Conservation (phyloP, 92 coral and sea anemone genomes). For the Epizoanthus ramosus region DNA sequence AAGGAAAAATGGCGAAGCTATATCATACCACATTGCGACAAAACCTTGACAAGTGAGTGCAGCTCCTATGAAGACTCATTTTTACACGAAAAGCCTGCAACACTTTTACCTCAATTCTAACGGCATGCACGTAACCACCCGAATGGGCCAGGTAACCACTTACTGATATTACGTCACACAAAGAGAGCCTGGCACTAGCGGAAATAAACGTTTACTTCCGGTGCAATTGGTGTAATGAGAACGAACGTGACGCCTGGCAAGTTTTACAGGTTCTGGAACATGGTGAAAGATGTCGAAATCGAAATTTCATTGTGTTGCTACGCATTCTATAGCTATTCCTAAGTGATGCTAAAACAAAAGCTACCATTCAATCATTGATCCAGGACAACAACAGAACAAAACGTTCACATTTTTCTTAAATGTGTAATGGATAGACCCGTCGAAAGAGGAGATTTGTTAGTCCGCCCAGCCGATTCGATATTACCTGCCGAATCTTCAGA, state of each 20-base stretch:
- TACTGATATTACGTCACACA: slow-evolving; percentile 55
- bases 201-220: background rate
- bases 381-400: too few relatives aligned
- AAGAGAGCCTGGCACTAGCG: slow-evolving; percentile 59
- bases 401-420: background rate
- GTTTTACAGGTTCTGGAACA: too few relatives aligned
- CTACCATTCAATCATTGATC: too few relatives aligned
- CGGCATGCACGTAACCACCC: background rate
- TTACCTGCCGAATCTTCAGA: background rate
- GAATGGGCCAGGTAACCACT: slow-evolving; percentile 37
- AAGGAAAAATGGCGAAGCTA: background rate
- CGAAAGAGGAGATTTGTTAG: background rate
- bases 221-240: background rate
- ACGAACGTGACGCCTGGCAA: background rate
- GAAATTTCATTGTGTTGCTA: background rate
- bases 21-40: slow-evolving; percentile 63
- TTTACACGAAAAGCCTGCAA: background rate
- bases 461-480: background rate
- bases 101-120: background rate
- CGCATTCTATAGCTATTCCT: too few relatives aligned
- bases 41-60: slow-evolving; percentile 68
- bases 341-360: too few relatives aligned
- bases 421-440: background rate
- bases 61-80: slow-evolving; percentile 72
- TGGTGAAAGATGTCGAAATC: slow-evolving; percentile 2